Evolutionary conservation across 2,797 vertebrate species (phyloP), one percentile per base, ranked within the genome.

Genomic region (Craterocephalus amniculus): DNA sequence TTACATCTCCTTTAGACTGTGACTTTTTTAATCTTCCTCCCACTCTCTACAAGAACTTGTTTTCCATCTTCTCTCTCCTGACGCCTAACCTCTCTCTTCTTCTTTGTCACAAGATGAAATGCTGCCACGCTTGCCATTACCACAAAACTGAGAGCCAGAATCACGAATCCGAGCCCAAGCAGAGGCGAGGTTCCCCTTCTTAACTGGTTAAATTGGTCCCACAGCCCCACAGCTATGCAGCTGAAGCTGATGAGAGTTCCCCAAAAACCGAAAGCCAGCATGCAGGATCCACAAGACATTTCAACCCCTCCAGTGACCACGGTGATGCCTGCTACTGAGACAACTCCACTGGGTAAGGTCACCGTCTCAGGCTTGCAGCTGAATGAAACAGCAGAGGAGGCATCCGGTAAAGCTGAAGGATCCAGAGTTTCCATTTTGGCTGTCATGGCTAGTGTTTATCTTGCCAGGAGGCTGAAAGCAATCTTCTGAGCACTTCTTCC

Each of bases 251-350:
- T 85, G 18, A 95, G 67, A 34, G 88, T 91, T n/a, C 92, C 92
- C 92, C 93, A 95, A 67, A 94, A 84, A 0, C 88, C 91, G 45
- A 95, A 94, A 4, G 92, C 93, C 87, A 95, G 58, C 86, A 95
- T 86, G 49, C 94, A 95, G 32, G 93, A 93, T 5, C 88, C 68
- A 29, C 94, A 95, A 66, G 93, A 93, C 72, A 94, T 80, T 81
- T 95, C 95, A 1, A 85, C 64, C 0, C 95, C 95, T 0, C 95
- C 95, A 0, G 94, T 95, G 57, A 95, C 81, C 76, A 94, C 74
- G 0, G 94, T 90, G 76, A 95, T 4, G 26, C 94, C 93, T 0
- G 92, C 87, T 70, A 95, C 88, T 0, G 95, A 95, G 31, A 94
- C 94, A 0, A 95, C 35, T 6, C 94, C 92, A 26, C 67, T 83